Percentiles rank a stretch among this genome's conserved stretches.
These are phyloP conservation scores for Dromiciops gliroides DNA, from an alignment of 2,113 vertebrate genomes.

Conservation along the genomic window DNA sequence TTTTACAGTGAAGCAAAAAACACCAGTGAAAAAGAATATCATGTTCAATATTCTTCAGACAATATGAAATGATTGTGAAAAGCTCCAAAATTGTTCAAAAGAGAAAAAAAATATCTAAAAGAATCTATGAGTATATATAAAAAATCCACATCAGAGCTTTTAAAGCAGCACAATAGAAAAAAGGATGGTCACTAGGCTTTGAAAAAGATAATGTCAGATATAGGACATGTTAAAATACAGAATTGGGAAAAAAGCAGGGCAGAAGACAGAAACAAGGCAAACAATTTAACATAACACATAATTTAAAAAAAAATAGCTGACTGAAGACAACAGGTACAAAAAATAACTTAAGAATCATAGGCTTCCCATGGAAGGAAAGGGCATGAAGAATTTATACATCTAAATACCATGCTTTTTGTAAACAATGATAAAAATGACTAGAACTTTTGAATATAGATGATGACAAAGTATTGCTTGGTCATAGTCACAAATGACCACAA, in stretches of 20 bases:
- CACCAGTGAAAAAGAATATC: no score
- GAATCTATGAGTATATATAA: not conserved
- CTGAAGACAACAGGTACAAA: not conserved
- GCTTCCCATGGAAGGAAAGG: not conserved
- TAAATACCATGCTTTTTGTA: not conserved
- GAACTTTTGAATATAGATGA: not conserved
- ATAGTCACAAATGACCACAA: not conserved
- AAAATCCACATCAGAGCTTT: not conserved
- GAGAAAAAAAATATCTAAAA: not conserved
- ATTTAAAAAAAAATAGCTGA: not conserved
- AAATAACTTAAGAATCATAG: not conserved
- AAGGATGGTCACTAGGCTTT: not conserved
- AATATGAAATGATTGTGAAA: not conserved
- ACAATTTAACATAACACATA: not conserved
- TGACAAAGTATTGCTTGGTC: not conserved
- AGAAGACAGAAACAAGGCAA: not conserved
- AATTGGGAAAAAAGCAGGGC: not conserved
- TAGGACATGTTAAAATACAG: not conserved
- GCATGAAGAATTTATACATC: not conserved
- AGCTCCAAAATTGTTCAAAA: not conserved
- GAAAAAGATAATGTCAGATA: not conserved
- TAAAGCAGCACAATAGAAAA: not conserved
- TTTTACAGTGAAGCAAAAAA: no score
- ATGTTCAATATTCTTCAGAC: no score
- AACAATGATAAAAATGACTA: not conserved